These are phyloP conservation scores for Ceryle rudis DNA, from an alignment of 2,797 vertebrate species.

Conservation along the genomic window DNA sequence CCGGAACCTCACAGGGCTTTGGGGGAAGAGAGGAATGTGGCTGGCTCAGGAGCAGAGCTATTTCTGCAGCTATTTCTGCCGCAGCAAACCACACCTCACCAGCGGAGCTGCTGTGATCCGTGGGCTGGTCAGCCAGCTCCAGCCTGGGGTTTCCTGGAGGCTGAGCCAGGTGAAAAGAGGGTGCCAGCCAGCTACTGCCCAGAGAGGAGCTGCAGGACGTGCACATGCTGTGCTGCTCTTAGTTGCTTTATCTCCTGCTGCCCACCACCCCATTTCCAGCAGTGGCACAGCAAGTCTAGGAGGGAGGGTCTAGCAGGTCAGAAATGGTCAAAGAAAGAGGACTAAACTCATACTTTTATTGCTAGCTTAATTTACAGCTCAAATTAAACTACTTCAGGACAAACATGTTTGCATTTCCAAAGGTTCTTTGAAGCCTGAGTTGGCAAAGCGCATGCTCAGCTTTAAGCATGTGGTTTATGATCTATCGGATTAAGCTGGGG, in stretches of 20 bases:
- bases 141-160: background rate
- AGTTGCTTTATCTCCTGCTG: background rate
- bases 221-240: background rate
- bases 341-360: background rate
- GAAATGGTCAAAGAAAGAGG: background rate
- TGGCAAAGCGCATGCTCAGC: background rate
- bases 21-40: background rate
- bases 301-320: background rate
- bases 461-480: background rate
- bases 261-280: background rate
- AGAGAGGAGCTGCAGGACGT: background rate
- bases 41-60: background rate
- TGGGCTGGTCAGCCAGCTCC: background rate
- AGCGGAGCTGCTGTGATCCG: rapidly evolving
- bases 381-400: background rate
- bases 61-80: background rate
- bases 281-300: background rate
- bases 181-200: background rate
- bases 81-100: rapidly evolving
- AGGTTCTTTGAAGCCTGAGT: background rate
- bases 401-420: background rate
- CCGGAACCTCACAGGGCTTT: background rate
- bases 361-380: background rate
- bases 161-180: background rate
- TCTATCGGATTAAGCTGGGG: background rate